Evolutionary conservation across 2,113 vertebrate genomes (phyloP).

Genomic region (Cryptotis parvus): DNA sequence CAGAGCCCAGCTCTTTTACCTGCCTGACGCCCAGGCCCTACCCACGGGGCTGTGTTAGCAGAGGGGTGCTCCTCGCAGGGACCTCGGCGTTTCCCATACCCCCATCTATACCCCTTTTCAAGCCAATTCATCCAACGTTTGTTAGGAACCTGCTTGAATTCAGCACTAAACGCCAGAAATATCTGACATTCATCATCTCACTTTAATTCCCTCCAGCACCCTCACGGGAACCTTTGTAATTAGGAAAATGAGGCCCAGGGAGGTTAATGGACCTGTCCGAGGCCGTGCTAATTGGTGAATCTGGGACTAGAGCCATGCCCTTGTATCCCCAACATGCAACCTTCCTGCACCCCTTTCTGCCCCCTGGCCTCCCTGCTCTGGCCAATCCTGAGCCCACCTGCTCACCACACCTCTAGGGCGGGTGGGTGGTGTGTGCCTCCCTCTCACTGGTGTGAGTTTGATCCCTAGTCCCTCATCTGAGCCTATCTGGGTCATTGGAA

Average conservation of each 20-base stretch:
- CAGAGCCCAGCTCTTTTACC: background rate
- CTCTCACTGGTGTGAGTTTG: background rate
- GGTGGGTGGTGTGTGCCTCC: background rate
- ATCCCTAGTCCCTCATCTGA: background rate
- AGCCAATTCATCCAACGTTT: conserved; percentile 8
- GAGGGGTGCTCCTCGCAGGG: background rate
- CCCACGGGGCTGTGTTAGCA: background rate
- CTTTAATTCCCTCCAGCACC: conserved; percentile 13
- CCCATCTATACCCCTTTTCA: conserved; percentile 17
- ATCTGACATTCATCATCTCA: conserved; percentile 53
- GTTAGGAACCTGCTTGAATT: conserved; percentile 44
- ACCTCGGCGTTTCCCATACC: background rate
- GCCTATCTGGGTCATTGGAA: background rate
- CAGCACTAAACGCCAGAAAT: conserved; percentile 48
- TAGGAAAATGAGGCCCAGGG: conserved; percentile 15
- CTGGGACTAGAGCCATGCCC: background rate
- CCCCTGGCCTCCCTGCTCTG: background rate
- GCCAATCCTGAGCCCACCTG: background rate
- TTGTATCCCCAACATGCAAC: conserved; percentile 7
- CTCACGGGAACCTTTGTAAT: conserved; percentile 43
- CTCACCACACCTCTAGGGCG: background rate
- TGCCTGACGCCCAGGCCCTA: background rate
- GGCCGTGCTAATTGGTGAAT: conserved; percentile 8
- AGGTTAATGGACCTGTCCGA: conserved; percentile 49
- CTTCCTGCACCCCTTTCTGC: background rate